These are phyloP conservation scores for Argyrosomus regius DNA, from an alignment of 2,797 vertebrate genomes.

Conservation along the genomic window DNA sequence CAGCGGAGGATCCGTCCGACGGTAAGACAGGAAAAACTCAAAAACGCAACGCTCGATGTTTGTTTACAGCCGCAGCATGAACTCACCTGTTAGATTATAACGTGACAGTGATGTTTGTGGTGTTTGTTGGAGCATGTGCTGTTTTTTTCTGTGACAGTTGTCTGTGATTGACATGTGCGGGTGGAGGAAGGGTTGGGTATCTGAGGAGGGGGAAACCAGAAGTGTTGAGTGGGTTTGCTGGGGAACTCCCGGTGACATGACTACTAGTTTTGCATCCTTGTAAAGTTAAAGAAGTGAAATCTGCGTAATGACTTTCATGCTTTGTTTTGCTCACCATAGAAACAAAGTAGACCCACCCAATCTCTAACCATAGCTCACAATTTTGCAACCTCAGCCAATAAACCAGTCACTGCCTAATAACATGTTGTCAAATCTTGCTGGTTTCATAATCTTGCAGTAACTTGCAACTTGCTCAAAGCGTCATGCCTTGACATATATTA, in stretches of 20 bases:
- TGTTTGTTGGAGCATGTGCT: constrained; percentile 8
- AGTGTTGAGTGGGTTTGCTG: neutral
- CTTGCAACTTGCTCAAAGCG: neutral
- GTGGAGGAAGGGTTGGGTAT: constrained; percentile 33
- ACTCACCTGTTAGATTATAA: neutral
- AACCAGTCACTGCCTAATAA: constrained; percentile 12
- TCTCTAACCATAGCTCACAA: constrained; percentile 22
- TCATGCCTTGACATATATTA: neutral
- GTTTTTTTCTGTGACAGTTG: constrained; percentile 43
- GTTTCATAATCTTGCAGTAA: constrained; percentile 21
- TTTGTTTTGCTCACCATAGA: constrained; percentile 31
- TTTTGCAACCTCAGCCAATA: constrained; percentile 21
- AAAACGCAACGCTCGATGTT: neutral
- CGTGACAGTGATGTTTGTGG: neutral
- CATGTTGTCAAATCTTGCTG: neutral
- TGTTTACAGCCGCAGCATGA: neutral
- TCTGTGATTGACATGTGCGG: constrained; percentile 67
- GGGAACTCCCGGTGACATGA: neutral
- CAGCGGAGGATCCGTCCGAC: constrained; percentile 43
- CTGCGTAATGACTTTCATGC: neutral
- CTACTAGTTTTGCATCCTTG: neutral
- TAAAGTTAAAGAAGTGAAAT: constrained; percentile 33
- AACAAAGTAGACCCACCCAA: constrained; percentile 45
- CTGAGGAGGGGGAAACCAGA: neutral
- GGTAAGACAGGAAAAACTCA: constrained; percentile 51